Conservation (phyloP, 2,113 vertebrate species). For the Bufo gargarizans region DNA sequence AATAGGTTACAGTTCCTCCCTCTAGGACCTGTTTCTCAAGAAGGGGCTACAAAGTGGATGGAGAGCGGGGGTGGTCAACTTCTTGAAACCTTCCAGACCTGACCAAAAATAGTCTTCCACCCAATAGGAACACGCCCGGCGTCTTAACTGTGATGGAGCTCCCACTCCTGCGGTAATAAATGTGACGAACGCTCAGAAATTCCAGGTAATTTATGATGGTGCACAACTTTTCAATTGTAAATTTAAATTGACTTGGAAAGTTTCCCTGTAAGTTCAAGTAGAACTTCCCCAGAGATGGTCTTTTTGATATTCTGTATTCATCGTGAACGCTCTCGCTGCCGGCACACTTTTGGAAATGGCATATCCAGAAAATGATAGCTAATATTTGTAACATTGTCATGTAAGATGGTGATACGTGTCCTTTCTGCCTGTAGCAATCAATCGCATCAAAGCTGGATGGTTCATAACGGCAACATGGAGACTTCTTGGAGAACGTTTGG, state of each 20-base stretch:
- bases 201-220: constrained; percentile 7
- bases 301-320: not conserved
- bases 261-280: not conserved
- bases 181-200: constrained; percentile 5
- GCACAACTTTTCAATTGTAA: not conserved
- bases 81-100: constrained; percentile 4
- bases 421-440: too few species aligned
- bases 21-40: too few species aligned
- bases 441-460: too few species aligned
- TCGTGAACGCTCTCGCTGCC: not conserved
- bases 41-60: too few species aligned
- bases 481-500: too few species aligned
- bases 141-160: constrained; percentile 10
- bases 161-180: constrained; percentile 8
- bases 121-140: constrained; percentile 11
- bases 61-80: not conserved
- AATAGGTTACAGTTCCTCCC: too few species aligned
- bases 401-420: too few species aligned
- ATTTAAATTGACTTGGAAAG: constrained; percentile 8
- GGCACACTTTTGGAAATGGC: not conserved
- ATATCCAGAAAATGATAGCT: not conserved
- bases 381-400: not conserved
- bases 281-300: not conserved
- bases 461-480: too few species aligned
- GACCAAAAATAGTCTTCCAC: constrained; percentile 2